Base-by-base conservation (phyloP, 2,888 invertebrate species). In the Caenorhabditis auriculariae region DNA sequence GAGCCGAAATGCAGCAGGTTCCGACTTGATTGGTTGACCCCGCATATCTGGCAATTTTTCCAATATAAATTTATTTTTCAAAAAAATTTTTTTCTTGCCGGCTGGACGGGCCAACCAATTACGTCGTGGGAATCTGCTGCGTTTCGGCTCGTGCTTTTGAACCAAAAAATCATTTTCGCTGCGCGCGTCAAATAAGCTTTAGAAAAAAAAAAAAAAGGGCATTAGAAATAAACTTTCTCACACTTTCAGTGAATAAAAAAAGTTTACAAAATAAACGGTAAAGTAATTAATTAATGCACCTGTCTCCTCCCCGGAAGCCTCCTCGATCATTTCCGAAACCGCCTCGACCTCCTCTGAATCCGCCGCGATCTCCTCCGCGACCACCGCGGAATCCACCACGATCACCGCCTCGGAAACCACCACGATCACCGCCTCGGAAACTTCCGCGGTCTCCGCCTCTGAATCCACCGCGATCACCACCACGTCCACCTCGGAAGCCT, bases 331-430 rank as follows among this genome's bases (percentile, higher is more conserved):
- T 61, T 42, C 52, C 56, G 38, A 73, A 62, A 56, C 81, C 82
- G 52, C 82, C 81, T 7, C 78, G 78, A 56, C 75, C 82, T 38
- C 82, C 82, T 24, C 62, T 54, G 48, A 53, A 54, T 32, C 72
- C 74, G 24, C 74, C 65, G 23, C 61, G 50, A 21, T 54, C 62
- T 19, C 67, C 63, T 24, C 67, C 66, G 32, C 68, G 55, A 37
- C 59, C 65, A 26, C 69, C 69, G 23, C 69, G 59, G 64, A 63
- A 64, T 39, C 66, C 69, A 24, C 72, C 68, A 27, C 62, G 56
- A 28, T 60, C 69, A 17, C 67, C 63, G 24, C 58, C 54, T 9
- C 59, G 54, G 26, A 71, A 72, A 9, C 72, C 63, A 39, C 67
- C 67, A 38, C 66, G 58, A 32, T 38, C 55, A 24, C 54, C 45